Percentiles rank a stretch among this genome's conserved stretches.
These are phyloP conservation scores for Stylophora pistillata DNA, from an alignment of 64 coral and sea anemone species.

Conservation along the genomic window DNA sequence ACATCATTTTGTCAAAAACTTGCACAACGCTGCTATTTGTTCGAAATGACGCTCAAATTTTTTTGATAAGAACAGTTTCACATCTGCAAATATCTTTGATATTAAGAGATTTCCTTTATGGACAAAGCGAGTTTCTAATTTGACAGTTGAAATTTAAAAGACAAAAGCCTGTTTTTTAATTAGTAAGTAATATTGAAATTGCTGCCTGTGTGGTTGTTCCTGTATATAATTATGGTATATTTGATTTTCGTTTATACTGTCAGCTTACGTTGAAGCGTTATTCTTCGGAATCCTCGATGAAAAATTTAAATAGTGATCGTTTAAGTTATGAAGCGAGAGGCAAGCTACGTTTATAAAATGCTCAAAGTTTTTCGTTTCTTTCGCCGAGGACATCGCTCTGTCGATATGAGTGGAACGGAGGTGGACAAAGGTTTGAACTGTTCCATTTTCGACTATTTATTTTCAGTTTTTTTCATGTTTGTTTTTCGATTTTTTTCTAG, in stretches of 20 bases:
- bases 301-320: not conserved
- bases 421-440: not conserved
- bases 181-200: constrained; percentile 25
- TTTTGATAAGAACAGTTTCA: not conserved
- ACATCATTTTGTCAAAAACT: no score
- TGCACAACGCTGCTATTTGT: not conserved
- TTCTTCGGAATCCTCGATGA: not conserved
- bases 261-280: not conserved
- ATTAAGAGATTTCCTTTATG: not conserved
- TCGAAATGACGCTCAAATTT: not conserved
- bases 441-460: not conserved
- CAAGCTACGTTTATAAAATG: not conserved
- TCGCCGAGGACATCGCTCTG: not conserved
- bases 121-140: not conserved
- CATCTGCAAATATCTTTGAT: not conserved
- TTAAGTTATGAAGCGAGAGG: not conserved
- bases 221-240: not conserved
- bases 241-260: not conserved
- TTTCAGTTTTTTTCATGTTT: not conserved
- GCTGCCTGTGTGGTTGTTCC: not conserved
- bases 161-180: constrained; percentile 25
- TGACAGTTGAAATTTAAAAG: constrained; percentile 5
- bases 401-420: not conserved
- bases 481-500: not conserved
- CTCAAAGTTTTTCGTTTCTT: constrained; percentile 5